Conservation (phyloP, 2,113 vertebrate genomes). For the Clinocottus analis region DNA sequence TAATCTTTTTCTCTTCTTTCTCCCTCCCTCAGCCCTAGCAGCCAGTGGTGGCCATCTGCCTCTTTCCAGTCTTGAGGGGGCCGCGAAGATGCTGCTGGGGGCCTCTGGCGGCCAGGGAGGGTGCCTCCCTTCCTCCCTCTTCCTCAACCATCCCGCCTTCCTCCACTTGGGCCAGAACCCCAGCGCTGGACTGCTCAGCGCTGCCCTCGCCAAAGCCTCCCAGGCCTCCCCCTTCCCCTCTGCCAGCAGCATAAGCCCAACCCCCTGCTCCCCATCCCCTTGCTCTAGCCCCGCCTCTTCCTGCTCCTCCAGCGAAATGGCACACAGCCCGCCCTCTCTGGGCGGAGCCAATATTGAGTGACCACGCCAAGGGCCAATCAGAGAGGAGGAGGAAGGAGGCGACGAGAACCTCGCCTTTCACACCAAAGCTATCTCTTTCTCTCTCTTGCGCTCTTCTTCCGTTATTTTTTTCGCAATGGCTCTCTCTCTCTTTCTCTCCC, state of each 20-base stretch:
- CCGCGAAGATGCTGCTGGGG: conserved; percentile 89
- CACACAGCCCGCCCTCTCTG: conserved; percentile 87
- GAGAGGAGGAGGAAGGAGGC: conserved; percentile 78
- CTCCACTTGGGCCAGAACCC: conserved; percentile 87
- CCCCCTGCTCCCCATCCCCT: conserved; percentile 86
- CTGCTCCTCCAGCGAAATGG: conserved; percentile 86
- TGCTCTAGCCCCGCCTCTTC: conserved; percentile 85
- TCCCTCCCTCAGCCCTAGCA: conserved; percentile 86
- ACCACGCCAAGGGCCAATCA: conserved; percentile 79
- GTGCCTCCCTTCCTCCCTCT: conserved; percentile 88
- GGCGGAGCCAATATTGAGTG: conserved; percentile 87
- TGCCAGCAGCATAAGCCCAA: conserved; percentile 87
- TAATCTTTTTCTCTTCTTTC: neutral
- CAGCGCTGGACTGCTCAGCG: conserved; percentile 84
- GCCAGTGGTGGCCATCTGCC: conserved; percentile 95
- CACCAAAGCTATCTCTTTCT: conserved; percentile 87
- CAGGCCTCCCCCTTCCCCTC: conserved; percentile 85
- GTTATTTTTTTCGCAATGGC: conserved; percentile 52
- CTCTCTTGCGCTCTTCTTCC: conserved; percentile 77
- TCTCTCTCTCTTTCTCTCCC: conserved; percentile 79
- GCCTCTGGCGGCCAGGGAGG: conserved; percentile 83
- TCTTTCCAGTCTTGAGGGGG: conserved; percentile 93
- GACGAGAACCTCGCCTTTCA: conserved; percentile 81
- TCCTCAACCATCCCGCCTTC: conserved; percentile 92
- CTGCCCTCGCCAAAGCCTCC: conserved; percentile 84